These are phyloP conservation scores for Eriosoma lanigerum DNA, from an alignment of 1,140 invertebrate genomes.

Conservation along the genomic window DNA sequence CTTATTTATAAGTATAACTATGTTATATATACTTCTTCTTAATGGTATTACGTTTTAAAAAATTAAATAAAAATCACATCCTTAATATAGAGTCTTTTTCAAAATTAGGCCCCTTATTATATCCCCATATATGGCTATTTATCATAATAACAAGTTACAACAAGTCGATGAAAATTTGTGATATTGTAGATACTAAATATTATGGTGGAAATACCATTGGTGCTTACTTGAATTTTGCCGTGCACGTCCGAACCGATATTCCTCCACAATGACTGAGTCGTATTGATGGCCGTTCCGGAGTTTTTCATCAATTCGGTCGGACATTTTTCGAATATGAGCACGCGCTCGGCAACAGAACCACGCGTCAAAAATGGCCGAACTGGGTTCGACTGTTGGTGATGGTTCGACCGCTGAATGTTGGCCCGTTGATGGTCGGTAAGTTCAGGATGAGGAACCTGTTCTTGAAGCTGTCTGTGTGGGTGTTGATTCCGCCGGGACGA, in stretches of 20 bases:
- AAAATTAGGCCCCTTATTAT: no score
- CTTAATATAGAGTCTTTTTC: no score
- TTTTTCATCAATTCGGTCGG: slow-evolving; percentile 78
- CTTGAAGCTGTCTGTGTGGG: slow-evolving; percentile 36
- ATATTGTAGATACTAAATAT: no score
- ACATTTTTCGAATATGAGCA: slow-evolving; percentile 88
- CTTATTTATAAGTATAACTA: no score
- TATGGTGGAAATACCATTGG: background rate
- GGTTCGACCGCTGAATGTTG: slow-evolving; percentile 57
- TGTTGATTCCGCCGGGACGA: slow-evolving; percentile 53
- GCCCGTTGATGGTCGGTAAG: slow-evolving; percentile 68
- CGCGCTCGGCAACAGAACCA: slow-evolving; percentile 87
- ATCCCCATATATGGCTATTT: no score
- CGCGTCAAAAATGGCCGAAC: slow-evolving; percentile 83
- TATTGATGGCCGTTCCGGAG: slow-evolving; percentile 57
- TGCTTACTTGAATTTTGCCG: slow-evolving; percentile 70
- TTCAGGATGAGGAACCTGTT: slow-evolving; percentile 67
- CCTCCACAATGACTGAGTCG: slow-evolving; percentile 66
- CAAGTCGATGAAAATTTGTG: no score
- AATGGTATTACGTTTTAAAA: no score
- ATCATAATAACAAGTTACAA: no score
- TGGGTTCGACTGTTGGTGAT: slow-evolving; percentile 61
- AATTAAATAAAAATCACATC: no score
- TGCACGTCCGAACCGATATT: slow-evolving; percentile 65
- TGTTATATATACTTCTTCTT: no score